Base-by-base conservation (phyloP, 2,888 invertebrate species). In the Ormyrus pomaceus region DNA sequence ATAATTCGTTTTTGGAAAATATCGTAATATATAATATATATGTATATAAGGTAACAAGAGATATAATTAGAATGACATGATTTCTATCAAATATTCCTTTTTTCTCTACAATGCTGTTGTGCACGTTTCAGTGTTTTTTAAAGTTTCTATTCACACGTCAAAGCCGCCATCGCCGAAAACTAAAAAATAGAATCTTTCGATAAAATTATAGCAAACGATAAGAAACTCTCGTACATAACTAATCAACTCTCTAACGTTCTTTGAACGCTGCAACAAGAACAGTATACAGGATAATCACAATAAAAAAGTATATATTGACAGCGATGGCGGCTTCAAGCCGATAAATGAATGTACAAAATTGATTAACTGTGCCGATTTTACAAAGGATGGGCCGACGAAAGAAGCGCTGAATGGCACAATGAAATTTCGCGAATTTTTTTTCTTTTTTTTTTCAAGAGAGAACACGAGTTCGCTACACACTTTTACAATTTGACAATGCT, bases 1-100 rank as follows among this genome's bases (percentile, higher is more conserved):
- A 87, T 89, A 88, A 89, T 89, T 89, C 87, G 86, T 87, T 88
- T 88, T 88, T 89, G 87, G 88, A 89, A 89, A 89, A 89, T 89
- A 89, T 89, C 87, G 34, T 66, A 71, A 77, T 71, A 81, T 66
- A 59, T 71, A 77, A 34, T 50, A 53, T 58, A 13, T 70, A 58
- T 48, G 13, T 88, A 89, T 89, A 87, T 87, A 88, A 88, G 73
- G 66, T 88, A 89, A 89, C 89, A 89, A 88, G 88, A 89, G 87
- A 89, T 89, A 89, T 88, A 89, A 88, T 89, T 88, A 88, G 87
- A 89, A 87, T 87, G 88, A 89, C 88, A 88, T 87, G 87, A 88
- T 85, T 88, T 87, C 86, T 89, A 88, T 88, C 86, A 88, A 88
- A 86, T 88, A 86, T 85, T 87, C 34, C 34, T 84, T 80, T 82